Percentiles rank a stretch among this genome's conserved stretches.
These are phyloP conservation scores for Drosophila kepulauana DNA, from an alignment of 1,140 invertebrate species.

Conservation along the genomic window DNA sequence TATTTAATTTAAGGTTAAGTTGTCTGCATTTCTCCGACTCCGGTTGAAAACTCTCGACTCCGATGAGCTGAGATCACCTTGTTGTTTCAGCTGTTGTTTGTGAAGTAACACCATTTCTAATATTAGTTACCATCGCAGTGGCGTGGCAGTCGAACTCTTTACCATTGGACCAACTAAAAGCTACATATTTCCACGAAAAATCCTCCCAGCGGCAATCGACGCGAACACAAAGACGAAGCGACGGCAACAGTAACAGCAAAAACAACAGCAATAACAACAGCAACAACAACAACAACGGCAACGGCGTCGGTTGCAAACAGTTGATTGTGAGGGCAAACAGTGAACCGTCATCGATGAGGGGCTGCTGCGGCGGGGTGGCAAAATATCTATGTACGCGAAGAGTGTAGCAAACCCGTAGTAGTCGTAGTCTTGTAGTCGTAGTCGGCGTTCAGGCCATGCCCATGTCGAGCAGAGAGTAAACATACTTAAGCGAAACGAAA, in stretches of 20 bases:
- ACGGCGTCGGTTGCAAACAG: constrained; percentile 49
- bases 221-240: constrained; percentile 38
- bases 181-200: constrained; percentile 67
- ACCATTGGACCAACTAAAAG: constrained; percentile 52
- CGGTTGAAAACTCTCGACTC: neutral
- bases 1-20: neutral
- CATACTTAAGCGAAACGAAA: constrained; percentile 76
- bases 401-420: neutral
- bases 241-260: constrained; percentile 2
- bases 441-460: constrained; percentile 40
- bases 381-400: neutral
- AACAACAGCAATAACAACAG: neutral
- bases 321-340: constrained; percentile 51
- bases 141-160: constrained; percentile 12
- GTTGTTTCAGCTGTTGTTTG: constrained; percentile 53
- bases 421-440: neutral
- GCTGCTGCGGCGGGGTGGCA: constrained; percentile 29
- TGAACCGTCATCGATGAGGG: constrained; percentile 36
- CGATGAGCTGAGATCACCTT: constrained; percentile 2
- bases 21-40: neutral
- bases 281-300: neutral
- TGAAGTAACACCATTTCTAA: constrained; percentile 60
- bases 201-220: constrained; percentile 46
- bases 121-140: constrained; percentile 11
- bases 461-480: constrained; percentile 62